These are phyloP conservation scores for Chaetodon auriga DNA, from an alignment of 2,113 vertebrate species.

Conservation along the genomic window DNA sequence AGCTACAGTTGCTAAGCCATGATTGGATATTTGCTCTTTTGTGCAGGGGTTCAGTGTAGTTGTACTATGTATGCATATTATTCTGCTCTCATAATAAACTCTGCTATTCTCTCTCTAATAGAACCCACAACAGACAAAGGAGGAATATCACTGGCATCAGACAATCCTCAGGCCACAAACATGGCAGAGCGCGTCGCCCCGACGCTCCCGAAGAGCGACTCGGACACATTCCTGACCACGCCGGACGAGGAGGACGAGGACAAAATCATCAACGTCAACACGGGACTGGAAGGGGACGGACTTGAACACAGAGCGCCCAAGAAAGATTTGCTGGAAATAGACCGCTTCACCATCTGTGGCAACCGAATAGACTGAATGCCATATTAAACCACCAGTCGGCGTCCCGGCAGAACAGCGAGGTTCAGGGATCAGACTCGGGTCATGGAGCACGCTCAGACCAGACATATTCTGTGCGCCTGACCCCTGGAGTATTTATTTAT, in stretches of 20 bases:
- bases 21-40: not conserved
- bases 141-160: constrained; percentile 80
- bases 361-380: constrained; percentile 94
- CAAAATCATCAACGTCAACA: constrained; percentile 79
- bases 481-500: constrained; percentile 82
- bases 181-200: constrained; percentile 83
- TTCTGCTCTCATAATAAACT: constrained; percentile 3
- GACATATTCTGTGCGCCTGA: constrained; percentile 60
- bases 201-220: constrained; percentile 90
- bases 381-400: not conserved
- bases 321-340: constrained; percentile 96
- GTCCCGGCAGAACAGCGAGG: constrained; percentile 48
- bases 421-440: constrained; percentile 73
- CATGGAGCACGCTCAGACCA: constrained; percentile 54
- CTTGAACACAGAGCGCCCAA: constrained; percentile 90
- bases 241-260: constrained; percentile 94
- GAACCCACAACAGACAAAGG: constrained; percentile 82
- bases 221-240: constrained; percentile 95
- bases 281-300: constrained; percentile 86
- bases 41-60: not conserved
- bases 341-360: constrained; percentile 98
- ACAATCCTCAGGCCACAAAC: constrained; percentile 84
- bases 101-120: constrained; percentile 63
- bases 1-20: not conserved
- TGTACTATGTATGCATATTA: not conserved